Evolutionary conservation across 2,888 invertebrate genomes (phyloP), one percentile per base, ranked within the genome.

Genomic region (Endotricha flammealis): DNA sequence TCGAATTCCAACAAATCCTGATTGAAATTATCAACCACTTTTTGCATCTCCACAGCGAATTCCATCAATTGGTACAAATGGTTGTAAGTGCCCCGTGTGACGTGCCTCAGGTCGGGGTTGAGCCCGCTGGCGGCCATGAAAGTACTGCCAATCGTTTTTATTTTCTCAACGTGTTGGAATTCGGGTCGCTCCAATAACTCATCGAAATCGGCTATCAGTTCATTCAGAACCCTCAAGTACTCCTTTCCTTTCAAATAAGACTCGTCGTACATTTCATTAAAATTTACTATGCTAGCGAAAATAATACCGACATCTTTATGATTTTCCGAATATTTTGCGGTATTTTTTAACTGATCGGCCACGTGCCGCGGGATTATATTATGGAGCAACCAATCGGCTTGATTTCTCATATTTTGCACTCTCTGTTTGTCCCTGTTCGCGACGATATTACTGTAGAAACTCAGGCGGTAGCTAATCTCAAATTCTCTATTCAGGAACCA

Each of bases 111-210:
- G 40, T 90, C 89, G 0, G 96, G 95, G 77, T 98, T 96, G 38
- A 99, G 85, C 0, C 98, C 98, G 41, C 97, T 95, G 0, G 98
- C 98, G 1, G 97, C 98, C 98, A 99, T 99, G 62, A 97, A 98
- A 0, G 97, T 97, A 48, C 96, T 95, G 3, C 96, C 97, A 43
- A 98, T 98, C 0, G 98, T 98, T 78, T 99, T 99, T 47, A 99
- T 99, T 80, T 99, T 99, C 71, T 98, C 98, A 4, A 99, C 95
- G 53, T 94, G 92, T 25, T 91, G 90, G 58, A 94, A 97, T 49
- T 95, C 92, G 0, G 92, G 89, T 27, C 92, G 89, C 41, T 94
- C 93, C 4, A 99, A 78, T 31, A 98, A 80, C 62, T 98, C 98
- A 66, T 99, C 98, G 62, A 98, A 98, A 75, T 99, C 98, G 0